Percentiles rank a stretch among this genome's conserved stretches.
Evolutionary conservation across 2,888 invertebrate genomes (phyloP).

Genomic region (Conus canariensis): DNA sequence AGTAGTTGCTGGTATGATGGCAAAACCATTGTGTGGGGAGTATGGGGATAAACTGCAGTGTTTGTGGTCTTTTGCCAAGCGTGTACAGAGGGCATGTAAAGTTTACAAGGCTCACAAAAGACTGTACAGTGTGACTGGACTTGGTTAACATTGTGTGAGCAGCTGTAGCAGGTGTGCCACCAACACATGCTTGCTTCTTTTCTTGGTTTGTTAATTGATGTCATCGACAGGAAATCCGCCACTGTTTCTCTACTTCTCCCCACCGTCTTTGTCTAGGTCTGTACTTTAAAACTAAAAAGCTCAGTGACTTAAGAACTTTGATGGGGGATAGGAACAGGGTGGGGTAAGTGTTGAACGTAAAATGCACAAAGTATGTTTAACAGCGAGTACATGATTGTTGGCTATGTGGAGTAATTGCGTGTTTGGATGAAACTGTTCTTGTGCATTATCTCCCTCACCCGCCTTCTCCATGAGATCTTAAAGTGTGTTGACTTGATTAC

Average conservation of each 20-base stretch:
- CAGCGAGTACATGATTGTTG: not conserved
- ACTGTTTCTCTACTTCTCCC: not conserved
- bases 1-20: too few relatives aligned
- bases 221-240: not conserved
- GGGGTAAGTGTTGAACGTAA: not conserved
- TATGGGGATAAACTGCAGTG: too few relatives aligned
- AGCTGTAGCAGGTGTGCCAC: not conserved
- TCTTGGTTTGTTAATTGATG: not conserved
- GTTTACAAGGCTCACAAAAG: not conserved
- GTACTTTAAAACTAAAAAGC: not conserved
- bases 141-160: not conserved
- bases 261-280: not conserved
- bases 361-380: not conserved
- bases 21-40: too few relatives aligned
- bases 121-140: not conserved
- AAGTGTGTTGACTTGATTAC: not conserved
- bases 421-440: not conserved
- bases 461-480: not conserved
- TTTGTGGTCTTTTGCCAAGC: too few relatives aligned
- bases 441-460: not conserved
- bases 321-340: not conserved
- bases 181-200: not conserved
- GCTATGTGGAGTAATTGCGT: not conserved
- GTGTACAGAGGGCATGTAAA: not conserved
- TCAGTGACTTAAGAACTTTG: not conserved